Conservation (phyloP, 2,888 invertebrate genomes). For the Folsomia candida region DNA sequence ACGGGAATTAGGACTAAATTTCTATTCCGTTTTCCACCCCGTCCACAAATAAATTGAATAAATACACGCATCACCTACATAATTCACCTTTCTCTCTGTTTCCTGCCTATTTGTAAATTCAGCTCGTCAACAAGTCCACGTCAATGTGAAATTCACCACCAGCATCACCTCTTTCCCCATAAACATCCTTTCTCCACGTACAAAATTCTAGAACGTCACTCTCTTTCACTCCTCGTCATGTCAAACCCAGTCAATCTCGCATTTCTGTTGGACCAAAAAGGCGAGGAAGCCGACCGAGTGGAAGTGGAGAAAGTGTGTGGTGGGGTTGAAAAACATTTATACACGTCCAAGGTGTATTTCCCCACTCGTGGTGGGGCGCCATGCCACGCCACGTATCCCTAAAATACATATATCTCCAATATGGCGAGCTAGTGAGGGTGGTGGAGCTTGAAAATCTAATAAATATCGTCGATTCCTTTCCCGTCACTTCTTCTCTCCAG, state of each 20-base stretch:
- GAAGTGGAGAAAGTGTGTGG: neutral
- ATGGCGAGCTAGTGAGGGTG: conserved; percentile 19
- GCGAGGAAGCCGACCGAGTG: neutral
- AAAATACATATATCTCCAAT: too few relatives aligned
- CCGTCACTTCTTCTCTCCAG: conserved; percentile 40
- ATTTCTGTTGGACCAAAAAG: neutral
- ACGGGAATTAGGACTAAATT: too few relatives aligned
- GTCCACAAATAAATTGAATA: too few relatives aligned
- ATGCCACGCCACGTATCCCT: neutral
- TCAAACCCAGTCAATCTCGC: neutral
- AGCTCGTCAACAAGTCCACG: too few relatives aligned
- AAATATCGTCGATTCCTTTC: conserved; percentile 49
- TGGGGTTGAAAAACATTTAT: neutral
- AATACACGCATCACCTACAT: too few relatives aligned
- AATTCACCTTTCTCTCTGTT: too few relatives aligned
- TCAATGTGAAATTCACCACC: too few relatives aligned
- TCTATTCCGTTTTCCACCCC: too few relatives aligned
- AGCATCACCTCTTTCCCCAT: too few relatives aligned
- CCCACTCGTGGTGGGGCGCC: neutral
- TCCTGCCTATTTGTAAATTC: too few relatives aligned
- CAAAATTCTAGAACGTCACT: too few relatives aligned
- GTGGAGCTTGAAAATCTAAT: conserved; percentile 50
- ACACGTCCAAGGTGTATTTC: neutral
- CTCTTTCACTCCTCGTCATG: neutral
- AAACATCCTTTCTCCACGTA: too few relatives aligned